These are phyloP conservation scores for Leucosticte australis DNA, from an alignment of 2,113 vertebrate species.

Conservation along the genomic window DNA sequence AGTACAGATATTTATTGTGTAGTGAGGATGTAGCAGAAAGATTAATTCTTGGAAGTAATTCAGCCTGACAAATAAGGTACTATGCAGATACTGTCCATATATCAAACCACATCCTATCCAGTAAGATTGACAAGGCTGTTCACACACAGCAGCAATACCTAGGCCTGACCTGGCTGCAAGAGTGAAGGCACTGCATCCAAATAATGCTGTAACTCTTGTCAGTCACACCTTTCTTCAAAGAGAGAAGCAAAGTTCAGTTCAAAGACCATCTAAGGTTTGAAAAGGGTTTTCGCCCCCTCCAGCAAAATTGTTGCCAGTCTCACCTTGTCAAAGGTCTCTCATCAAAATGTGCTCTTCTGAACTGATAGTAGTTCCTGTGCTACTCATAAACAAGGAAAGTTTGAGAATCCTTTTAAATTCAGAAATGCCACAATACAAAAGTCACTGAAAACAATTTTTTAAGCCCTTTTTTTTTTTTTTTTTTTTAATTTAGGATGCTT, in stretches of 20 bases:
- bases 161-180: background rate
- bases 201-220: background rate
- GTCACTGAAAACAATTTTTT: background rate
- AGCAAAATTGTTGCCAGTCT: background rate
- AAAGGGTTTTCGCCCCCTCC: background rate
- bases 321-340: background rate
- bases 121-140: background rate
- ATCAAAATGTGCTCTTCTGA: background rate
- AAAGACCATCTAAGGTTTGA: background rate
- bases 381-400: background rate
- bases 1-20: background rate
- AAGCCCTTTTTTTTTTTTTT: background rate
- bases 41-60: conserved; percentile 30
- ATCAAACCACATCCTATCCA: background rate
- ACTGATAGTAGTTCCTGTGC: background rate
- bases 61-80: background rate
- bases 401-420: background rate
- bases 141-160: background rate
- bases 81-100: background rate
- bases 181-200: background rate
- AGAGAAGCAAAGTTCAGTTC: background rate
- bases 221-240: background rate
- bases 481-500: background rate
- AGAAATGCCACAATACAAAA: background rate
- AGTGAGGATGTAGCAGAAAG: background rate